Percentiles rank a stretch among this genome's conserved stretches.
These are phyloP conservation scores for Polyploca ridens DNA, from an alignment of 2,888 invertebrate species.

Conservation along the genomic window DNA sequence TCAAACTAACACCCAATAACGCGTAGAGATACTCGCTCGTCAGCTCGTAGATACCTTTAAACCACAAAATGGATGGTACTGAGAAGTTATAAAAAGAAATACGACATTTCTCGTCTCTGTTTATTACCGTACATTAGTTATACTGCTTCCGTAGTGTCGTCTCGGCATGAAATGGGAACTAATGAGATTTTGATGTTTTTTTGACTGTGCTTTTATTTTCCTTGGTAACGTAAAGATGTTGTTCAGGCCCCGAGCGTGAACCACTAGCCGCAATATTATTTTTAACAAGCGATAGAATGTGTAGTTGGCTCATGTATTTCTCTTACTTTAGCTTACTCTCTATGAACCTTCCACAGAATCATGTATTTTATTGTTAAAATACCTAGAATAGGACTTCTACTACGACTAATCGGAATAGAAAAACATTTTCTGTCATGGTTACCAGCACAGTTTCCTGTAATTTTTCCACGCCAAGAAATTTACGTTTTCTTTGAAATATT, in stretches of 20 bases:
- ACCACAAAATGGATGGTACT: constrained; percentile 77
- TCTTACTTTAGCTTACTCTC: no score
- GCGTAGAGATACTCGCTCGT: constrained; percentile 48
- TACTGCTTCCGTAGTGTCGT: constrained; percentile 84
- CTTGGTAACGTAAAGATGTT: constrained; percentile 66
- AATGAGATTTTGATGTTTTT: constrained; percentile 85
- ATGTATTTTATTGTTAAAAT: no score
- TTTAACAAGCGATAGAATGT: constrained; percentile 24
- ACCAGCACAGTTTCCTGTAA: no score
- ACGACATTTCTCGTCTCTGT: constrained; percentile 80
- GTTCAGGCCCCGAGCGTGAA: constrained; percentile 54
- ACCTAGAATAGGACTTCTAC: no score
- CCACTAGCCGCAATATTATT: constrained; percentile 48
- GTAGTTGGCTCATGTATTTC: constrained; percentile 1
- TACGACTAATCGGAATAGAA: no score
- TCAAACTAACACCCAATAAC: constrained; percentile 33
- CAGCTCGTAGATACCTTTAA: constrained; percentile 69
- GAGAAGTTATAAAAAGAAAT: constrained; percentile 82
- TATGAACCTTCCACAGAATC: no score
- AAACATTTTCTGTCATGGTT: no score
- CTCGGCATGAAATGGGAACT: constrained; percentile 83
- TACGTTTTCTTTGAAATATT: no score
- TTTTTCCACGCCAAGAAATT: no score
- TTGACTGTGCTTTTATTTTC: constrained; percentile 84
- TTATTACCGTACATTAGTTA: constrained; percentile 84